These are phyloP conservation scores for Cheilosia vulpina DNA, from an alignment of 2,888 invertebrate species.

Conservation along the genomic window DNA sequence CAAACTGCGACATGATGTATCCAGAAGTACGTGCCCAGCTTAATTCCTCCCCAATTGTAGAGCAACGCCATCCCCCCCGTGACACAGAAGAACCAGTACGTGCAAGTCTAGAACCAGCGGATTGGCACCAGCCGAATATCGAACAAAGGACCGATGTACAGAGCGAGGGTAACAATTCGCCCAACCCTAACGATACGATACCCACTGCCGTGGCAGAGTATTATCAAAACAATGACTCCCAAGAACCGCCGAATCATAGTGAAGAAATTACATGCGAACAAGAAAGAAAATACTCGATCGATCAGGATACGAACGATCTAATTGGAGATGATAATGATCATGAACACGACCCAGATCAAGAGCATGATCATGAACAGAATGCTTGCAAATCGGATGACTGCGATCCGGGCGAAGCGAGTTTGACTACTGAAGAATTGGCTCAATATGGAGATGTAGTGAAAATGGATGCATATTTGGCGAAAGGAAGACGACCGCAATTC, in stretches of 20 bases:
- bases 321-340: constrained; percentile 76
- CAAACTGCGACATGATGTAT: constrained; percentile 57
- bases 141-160: constrained; percentile 28
- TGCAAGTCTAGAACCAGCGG: constrained; percentile 30
- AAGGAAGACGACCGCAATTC: constrained; percentile 94
- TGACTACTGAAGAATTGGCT: constrained; percentile 81
- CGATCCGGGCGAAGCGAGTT: constrained; percentile 79
- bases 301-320: constrained; percentile 42
- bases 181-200: constrained; percentile 31
- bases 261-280: constrained; percentile 45
- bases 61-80: constrained; percentile 21
- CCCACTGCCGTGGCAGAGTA: constrained; percentile 45
- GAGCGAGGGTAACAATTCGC: constrained; percentile 14
- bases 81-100: constrained; percentile 23
- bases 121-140: constrained; percentile 36
- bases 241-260: constrained; percentile 31
- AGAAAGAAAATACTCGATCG: constrained; percentile 56
- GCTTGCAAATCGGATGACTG: constrained; percentile 80
- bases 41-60: constrained; percentile 35
- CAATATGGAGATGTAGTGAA: constrained; percentile 89
- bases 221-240: constrained; percentile 51
- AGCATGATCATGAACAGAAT: constrained; percentile 77
- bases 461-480: constrained; percentile 93
- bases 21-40: constrained; percentile 53
- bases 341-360: constrained; percentile 50